Evolutionary conservation across 1,140 invertebrate species (phyloP).

Genomic region (Drosophila baimaii): DNA sequence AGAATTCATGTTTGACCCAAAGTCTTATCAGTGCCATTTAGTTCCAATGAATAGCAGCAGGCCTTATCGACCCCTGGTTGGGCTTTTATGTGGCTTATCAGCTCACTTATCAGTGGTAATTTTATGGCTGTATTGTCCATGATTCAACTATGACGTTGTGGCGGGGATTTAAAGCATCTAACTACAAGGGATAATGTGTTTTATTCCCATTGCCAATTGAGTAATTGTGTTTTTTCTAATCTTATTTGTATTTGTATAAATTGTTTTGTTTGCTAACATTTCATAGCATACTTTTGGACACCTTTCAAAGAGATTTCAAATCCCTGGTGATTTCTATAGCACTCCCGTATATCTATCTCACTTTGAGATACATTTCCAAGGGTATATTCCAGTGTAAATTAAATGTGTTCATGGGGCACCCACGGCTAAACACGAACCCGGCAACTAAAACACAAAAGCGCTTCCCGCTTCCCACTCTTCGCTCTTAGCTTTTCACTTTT

Average conservation of each 20-base stretch:
- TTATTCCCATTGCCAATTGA: not conserved
- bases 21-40: constrained; percentile 32
- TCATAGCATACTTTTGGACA: no score
- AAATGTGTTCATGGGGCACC: constrained; percentile 1
- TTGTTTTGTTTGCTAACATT: no score
- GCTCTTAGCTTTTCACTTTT: constrained; percentile 3
- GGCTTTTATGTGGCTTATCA: constrained; percentile 11
- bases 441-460: constrained; percentile 9
- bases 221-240: no score
- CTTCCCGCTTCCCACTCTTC: not conserved
- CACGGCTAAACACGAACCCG: constrained; percentile 1
- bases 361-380: no score
- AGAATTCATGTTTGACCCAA: constrained; percentile 25
- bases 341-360: not conserved
- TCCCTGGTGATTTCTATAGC: no score
- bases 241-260: no score
- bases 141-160: not conserved
- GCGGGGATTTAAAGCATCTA: not conserved
- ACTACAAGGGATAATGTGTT: not conserved
- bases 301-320: no score
- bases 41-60: constrained; percentile 16
- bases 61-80: no score
- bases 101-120: not conserved
- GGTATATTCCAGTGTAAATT: not conserved
- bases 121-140: not conserved